Percentiles rank a stretch among this genome's conserved stretches.
phyloP scores from a whole-genome alignment of 2,113 vertebrate species.

The Cettia cetti region DNA sequence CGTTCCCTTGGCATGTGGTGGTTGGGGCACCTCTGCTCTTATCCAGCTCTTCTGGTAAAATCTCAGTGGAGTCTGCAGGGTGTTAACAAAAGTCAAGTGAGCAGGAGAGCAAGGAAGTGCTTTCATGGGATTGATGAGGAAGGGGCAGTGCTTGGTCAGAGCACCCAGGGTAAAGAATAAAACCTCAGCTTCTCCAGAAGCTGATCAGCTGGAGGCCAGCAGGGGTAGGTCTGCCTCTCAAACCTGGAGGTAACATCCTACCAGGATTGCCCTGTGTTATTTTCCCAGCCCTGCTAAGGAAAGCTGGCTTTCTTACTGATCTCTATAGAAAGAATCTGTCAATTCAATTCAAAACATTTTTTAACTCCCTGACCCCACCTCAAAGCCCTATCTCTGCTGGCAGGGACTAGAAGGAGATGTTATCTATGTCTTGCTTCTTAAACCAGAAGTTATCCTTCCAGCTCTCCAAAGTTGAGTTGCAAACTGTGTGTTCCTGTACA shows the following conservation, averaged over 20 bases:
- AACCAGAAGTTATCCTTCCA: not conserved
- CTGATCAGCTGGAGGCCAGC: not conserved
- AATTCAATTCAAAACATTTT: not conserved
- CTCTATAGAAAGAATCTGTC: not conserved
- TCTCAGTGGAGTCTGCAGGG: not conserved
- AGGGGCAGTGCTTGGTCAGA: not conserved
- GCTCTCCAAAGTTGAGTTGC: not conserved
- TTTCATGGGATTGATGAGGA: not conserved
- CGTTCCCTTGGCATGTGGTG: accelerated
- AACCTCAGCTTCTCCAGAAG: not conserved
- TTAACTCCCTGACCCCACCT: not conserved
- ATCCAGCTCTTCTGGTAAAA: not conserved
- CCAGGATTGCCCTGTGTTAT: not conserved
- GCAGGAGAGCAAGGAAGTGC: not conserved
- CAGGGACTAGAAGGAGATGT: not conserved
- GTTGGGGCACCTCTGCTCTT: not conserved
- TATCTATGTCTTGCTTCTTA: not conserved
- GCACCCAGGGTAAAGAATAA: not conserved
- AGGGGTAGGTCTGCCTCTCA: not conserved
- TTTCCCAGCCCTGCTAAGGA: not conserved
- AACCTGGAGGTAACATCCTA: not conserved
- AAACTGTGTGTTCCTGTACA: not conserved
- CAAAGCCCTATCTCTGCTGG: not conserved
- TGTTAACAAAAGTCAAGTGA: not conserved
- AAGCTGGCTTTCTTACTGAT: not conserved